These are phyloP conservation scores for Carassius gibelio DNA, from an alignment of 2,113 vertebrate genomes.

Conservation along the genomic window DNA sequence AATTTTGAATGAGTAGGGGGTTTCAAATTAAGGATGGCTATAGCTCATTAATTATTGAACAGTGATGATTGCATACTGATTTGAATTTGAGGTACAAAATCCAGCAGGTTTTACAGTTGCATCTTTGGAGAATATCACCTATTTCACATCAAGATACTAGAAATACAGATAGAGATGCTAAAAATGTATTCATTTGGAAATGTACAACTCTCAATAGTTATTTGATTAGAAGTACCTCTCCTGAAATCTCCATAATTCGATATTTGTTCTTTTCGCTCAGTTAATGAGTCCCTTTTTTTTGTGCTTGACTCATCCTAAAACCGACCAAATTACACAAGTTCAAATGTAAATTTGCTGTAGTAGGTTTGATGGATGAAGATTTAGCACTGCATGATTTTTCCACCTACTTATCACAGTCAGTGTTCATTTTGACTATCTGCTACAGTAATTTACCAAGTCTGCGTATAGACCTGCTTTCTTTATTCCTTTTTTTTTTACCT, in stretches of 20 bases:
- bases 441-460: neutral
- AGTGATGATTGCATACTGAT: neutral
- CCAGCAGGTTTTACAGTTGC: neutral
- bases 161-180: neutral
- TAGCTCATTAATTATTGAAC: neutral
- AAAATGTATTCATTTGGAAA: neutral
- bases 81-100: neutral
- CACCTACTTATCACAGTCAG: constrained; percentile 4
- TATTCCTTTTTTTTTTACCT: neutral
- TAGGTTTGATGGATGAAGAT: no score
- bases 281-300: no score
- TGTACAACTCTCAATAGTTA: neutral
- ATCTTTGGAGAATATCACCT: neutral
- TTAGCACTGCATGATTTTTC: neutral
- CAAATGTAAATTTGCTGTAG: no score
- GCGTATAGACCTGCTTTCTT: neutral
- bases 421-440: neutral
- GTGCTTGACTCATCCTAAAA: no score
- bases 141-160: neutral
- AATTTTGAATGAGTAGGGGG: neutral
- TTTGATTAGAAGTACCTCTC: neutral
- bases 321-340: no score
- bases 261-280: neutral
- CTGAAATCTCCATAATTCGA: neutral
- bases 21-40: neutral